Evolutionary conservation across 2,888 invertebrate species (phyloP), one percentile per base, ranked within the genome.

Genomic region (Galerucella nymphaeae): DNA sequence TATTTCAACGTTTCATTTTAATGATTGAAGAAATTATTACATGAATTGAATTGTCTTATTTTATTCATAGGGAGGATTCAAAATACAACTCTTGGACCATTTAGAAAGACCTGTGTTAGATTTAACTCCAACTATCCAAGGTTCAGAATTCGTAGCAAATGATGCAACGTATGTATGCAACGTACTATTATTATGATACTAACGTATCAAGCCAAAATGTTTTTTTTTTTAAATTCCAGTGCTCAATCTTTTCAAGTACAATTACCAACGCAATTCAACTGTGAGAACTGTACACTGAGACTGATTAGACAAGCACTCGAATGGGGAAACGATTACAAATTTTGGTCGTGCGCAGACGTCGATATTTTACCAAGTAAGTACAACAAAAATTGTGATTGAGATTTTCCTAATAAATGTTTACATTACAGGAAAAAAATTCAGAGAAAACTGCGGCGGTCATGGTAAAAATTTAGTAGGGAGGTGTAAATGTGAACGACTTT

Each of bases 311-410:
- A 98, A 87, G 98, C 98, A 0, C 91, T 92, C 30, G 98, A 99
- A 88, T 98, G 97, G 96, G 86, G 86, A 38, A 91, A 93, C 0
- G 87, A 89, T 70, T 98, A 97, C 87, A 88, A 93, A 76, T 98
- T 98, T 89, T 97, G 96, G 96, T 96, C 96, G 0, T 98, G 98
- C 84, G 94, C 97, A 2, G 98, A 98, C 86, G 94, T 98, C 69
- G 96, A 97, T 83, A 94, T 98, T 74, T 88, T 91, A 76, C 85
- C 86, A n/a, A 88, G 91, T 91, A 79, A 88, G 89, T 87, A 48
- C 6, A 53, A 16, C n/a, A 50, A 9, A 18, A 16, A 53, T 6
- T 53, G 16, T 10, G 10, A 53, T 16, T 16, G 14, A n/a, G n/a
- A 30, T 13, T 38, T 58, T 2, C 4, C 16, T 16, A 61, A 18